These are phyloP conservation scores for Ginglymostoma cirratum DNA, from an alignment of 2,113 vertebrate genomes.

Conservation along the genomic window DNA sequence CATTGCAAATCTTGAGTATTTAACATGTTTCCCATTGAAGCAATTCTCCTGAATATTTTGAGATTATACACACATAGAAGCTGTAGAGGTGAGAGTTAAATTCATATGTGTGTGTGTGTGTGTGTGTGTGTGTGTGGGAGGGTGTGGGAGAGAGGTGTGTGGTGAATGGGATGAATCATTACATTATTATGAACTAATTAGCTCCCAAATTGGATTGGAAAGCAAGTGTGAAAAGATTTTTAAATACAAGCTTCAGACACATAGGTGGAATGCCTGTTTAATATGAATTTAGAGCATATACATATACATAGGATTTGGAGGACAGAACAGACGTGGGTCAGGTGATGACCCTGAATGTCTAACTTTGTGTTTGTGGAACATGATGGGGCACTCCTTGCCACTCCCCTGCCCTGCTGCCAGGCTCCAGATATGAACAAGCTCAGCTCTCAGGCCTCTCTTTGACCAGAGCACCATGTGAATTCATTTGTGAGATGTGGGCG, in stretches of 20 bases:
- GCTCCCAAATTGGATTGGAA: background rate
- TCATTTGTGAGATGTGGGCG: too few species aligned
- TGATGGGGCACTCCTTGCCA: background rate
- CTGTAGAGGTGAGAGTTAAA: background rate
- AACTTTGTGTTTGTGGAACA: background rate
- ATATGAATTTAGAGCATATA: background rate
- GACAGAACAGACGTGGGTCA: background rate
- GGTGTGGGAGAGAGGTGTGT: background rate
- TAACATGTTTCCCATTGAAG: background rate
- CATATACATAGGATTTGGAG: background rate
- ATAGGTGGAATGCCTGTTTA: background rate
- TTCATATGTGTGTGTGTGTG: background rate
- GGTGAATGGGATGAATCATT: background rate
- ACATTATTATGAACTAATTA: slow-evolving; percentile 3
- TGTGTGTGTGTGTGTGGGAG: background rate
- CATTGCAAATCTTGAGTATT: background rate
- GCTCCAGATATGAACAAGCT: background rate
- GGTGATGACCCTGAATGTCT: background rate
- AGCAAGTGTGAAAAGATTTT: background rate
- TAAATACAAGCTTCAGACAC: background rate
- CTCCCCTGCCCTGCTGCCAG: too few species aligned
- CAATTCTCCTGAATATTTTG: background rate
- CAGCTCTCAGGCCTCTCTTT: background rate
- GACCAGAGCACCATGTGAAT: background rate
- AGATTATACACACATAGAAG: background rate